These are phyloP conservation scores for Sitta europaea DNA, from an alignment of 2,113 vertebrate species.

Conservation along the genomic window DNA sequence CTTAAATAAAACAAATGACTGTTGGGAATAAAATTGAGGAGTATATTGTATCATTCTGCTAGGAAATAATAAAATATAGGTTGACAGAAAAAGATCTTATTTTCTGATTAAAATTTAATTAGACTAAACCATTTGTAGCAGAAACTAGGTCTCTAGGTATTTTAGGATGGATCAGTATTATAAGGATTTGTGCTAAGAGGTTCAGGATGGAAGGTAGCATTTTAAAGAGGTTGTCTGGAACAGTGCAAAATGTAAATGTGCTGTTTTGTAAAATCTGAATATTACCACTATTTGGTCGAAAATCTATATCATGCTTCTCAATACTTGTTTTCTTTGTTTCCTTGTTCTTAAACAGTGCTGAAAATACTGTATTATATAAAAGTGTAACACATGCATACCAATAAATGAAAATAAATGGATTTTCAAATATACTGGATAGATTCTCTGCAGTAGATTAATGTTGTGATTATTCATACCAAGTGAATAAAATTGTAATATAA, in stretches of 20 bases:
- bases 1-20: constrained; percentile 50
- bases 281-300: constrained; percentile 51
- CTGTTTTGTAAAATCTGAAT: constrained; percentile 61
- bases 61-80: not conserved
- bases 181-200: not conserved
- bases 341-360: constrained; percentile 62
- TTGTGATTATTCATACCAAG: constrained; percentile 69
- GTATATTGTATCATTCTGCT: constrained; percentile 42
- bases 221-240: constrained; percentile 34
- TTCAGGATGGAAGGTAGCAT: not conserved
- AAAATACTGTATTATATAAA: constrained; percentile 76
- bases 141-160: not conserved
- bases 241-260: constrained; percentile 38
- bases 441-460: constrained; percentile 67
- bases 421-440: constrained; percentile 72
- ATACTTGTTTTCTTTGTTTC: constrained; percentile 47
- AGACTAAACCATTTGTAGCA: constrained; percentile 19
- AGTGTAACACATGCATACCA: constrained; percentile 76
- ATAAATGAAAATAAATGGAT: constrained; percentile 78
- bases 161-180: constrained; percentile 39
- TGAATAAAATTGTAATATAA: constrained; percentile 76
- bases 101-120: constrained; percentile 57
- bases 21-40: constrained; percentile 42
- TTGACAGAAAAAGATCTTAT: constrained; percentile 7
- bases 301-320: constrained; percentile 62